Evolutionary conservation across 2,888 invertebrate species (phyloP), one percentile per base, ranked within the genome.

Genomic region (Arctia plantaginis): DNA sequence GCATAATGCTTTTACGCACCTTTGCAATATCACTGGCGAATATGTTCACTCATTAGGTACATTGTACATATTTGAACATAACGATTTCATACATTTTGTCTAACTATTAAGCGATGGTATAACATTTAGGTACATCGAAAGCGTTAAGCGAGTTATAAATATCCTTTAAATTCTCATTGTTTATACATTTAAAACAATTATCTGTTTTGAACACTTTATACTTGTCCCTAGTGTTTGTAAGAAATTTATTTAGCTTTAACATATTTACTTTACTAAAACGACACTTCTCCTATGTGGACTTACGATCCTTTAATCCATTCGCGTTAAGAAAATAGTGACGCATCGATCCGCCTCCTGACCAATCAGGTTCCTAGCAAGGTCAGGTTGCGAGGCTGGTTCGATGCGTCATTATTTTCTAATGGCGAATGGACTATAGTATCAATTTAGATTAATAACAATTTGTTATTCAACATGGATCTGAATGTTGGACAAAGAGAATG

Each of bases 91-190:
- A 82, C 72, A 85, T 76, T 81, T 85, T 66, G 64, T 71, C 83
- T 85, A 85, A 67, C 75, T 84, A 84, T 76, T 74, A 77, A 82
- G 80, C 77, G 76, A 75, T 73, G 72, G 73, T 68, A 41, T 81
- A 62, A 76, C 68, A 69, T 51, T 74, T 72, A 83, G 81, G 77
- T 84, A 85, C 85, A 83, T 78, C 39, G 55, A 80, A 84, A 85
- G 85, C 86, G 66, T 74, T 39, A 83, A 83, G 80, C 85, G 41
- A 74, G 76, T 77, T 76, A 15, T n/a, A 41, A 23, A n/a, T 71
- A 76, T 59, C 7, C 27, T 69, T 69, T 62, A 35, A 39, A 59
- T 6, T 47, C 13, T 62, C 39, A 67, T 62, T 67, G 41, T 27
- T 66, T 27, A 66, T 44, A 44, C 55, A 55, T 55, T 18, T 66